phyloP scores from a whole-genome alignment of 2,797 vertebrate genomes.

The Phrynocephalus guinanensis region DNA sequence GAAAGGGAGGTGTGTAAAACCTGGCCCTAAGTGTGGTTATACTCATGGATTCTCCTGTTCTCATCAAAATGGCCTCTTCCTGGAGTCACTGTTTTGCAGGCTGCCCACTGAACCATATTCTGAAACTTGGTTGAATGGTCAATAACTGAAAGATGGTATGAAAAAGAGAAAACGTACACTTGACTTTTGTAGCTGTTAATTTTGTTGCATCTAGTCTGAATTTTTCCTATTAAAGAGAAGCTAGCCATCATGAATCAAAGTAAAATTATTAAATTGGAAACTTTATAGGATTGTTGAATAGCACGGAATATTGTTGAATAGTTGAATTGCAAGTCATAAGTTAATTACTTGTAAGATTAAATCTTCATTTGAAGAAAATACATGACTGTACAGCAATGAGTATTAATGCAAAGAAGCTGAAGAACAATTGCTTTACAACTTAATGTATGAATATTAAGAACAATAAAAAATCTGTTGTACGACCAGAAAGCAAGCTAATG shows the following conservation, averaged over 20 bases:
- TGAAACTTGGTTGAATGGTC: not conserved
- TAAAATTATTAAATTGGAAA: constrained; percentile 4
- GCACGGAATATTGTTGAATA: not conserved
- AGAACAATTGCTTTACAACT: constrained; percentile 25
- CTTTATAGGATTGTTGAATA: not conserved
- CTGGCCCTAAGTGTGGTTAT: not conserved
- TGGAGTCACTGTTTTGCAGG: not conserved
- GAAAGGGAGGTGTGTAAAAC: not conserved
- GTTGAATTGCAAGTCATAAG: constrained; percentile 5
- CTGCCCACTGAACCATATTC: not conserved
- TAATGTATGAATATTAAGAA: constrained; percentile 36
- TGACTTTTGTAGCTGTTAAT: not conserved
- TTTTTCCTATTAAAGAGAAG: not conserved
- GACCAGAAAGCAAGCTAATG: constrained; percentile 5
- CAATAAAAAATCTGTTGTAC: constrained; percentile 21
- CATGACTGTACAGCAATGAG: constrained; percentile 9
- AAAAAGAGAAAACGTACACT: not conserved
- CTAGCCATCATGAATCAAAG: constrained; percentile 9
- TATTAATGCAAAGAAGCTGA: constrained; percentile 28
- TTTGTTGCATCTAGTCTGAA: not conserved
- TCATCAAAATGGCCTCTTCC: not conserved
- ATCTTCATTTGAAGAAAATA: constrained; percentile 40
- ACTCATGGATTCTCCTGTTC: not conserved
- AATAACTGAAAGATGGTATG: not conserved
- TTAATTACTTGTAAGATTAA: constrained; percentile 24